Base-by-base conservation (phyloP, 1,140 invertebrate species). In the Bombus picipes region DNA sequence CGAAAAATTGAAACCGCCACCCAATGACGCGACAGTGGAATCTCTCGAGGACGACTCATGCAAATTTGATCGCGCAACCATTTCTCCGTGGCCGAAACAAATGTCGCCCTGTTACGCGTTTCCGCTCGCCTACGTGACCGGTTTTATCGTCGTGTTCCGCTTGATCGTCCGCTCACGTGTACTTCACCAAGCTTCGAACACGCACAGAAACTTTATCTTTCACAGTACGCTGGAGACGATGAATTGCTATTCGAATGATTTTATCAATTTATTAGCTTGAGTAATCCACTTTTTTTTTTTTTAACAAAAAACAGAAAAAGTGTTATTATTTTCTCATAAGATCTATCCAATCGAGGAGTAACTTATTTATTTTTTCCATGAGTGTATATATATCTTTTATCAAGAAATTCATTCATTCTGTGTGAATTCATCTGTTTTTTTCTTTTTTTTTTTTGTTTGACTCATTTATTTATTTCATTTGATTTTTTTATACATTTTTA, bases 111-210 rank as follows among this genome's bases (percentile, higher is more conserved):
- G 66, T 88, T 89, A 88, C 70, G 75, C 77, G 88, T 68, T 86
- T 75, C 87, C 78, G 78, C 78, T 82, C 25, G 62, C 22, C 47
- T 82, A 86, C 79, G 87, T 80, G 87, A 76, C 88, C 71, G 65
- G 76, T 88, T 89, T 53, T 89, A 86, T 83, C 70, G 83, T 74
- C 47, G 74, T n/a, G 87, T 88, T 74, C 71, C 73, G 88, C 88
- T 89, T 88, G 86, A 89, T 88, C 78, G 87, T 82, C 37, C 83
- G 39, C 71, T 65, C 79, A 71, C 87, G 77, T 47, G 83, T 57
- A 59, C 65, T 39, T 25, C 39, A 39, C 53, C 70, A 25, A 25
- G n/a, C 59, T 25, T 18, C 59, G 43, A 81, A 39, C 68, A 34
- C 68, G 28, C 32, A 12, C 10, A 5, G 41, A 75, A 73, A 81